A percentile compares a stretch with the other conserved stretches of the same genome.
Evolutionary conservation across 1,140 invertebrate genomes (phyloP).

Genomic region (Maconellicoccus hirsutus): DNA sequence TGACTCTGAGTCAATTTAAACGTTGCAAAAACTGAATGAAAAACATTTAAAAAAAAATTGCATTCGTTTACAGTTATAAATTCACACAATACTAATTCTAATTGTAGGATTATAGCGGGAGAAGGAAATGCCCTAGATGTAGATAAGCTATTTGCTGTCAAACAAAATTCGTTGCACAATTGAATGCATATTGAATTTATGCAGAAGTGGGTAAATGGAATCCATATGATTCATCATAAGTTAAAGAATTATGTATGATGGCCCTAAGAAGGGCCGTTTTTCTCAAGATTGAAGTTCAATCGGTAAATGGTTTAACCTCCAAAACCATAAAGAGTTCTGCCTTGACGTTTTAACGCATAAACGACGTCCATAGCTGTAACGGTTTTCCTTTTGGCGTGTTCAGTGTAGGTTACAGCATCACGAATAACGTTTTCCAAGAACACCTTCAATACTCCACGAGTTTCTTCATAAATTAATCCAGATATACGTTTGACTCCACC

Average conservation of each 20-base stretch:
- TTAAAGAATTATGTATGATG: background rate
- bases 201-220: too few relatives aligned
- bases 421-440: conserved; percentile 50
- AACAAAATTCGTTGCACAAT: too few relatives aligned
- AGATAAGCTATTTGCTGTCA: too few relatives aligned
- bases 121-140: too few relatives aligned
- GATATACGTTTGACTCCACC: conserved; percentile 56
- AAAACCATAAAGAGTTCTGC: conserved; percentile 53
- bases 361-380: conserved; percentile 76
- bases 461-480: conserved; percentile 46
- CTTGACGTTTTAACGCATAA: conserved; percentile 72
- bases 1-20: too few relatives aligned
- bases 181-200: too few relatives aligned
- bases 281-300: background rate
- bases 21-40: too few relatives aligned
- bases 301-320: conserved; percentile 43
- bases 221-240: too few relatives aligned
- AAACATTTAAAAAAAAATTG: too few relatives aligned
- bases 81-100: too few relatives aligned
- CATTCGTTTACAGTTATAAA: too few relatives aligned
- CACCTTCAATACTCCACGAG: conserved; percentile 54
- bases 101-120: too few relatives aligned
- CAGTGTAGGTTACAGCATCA: conserved; percentile 49
- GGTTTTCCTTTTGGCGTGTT: conserved; percentile 53
- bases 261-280: background rate